A percentile compares a stretch with the other conserved stretches of the same genome.
Evolutionary conservation across 2,797 vertebrate genomes (phyloP).

Genomic region (Tangara arthus): DNA sequence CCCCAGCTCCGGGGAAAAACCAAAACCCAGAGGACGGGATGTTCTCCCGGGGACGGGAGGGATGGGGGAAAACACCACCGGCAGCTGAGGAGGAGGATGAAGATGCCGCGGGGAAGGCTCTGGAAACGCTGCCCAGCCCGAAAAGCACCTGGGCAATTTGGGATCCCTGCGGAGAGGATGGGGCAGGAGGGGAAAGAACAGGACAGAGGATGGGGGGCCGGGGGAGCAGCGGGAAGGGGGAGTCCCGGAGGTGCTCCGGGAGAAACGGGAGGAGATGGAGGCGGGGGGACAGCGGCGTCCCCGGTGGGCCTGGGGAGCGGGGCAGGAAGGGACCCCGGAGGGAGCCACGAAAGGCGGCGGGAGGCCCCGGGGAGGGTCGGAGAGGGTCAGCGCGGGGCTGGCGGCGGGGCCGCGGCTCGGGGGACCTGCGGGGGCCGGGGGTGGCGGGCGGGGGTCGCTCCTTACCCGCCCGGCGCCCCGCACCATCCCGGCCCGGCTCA

Average conservation of each 20-base stretch:
- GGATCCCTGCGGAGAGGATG: background rate
- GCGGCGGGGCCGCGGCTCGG: background rate
- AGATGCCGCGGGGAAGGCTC: background rate
- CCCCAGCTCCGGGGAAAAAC: background rate
- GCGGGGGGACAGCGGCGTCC: background rate
- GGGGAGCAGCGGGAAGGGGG: background rate
- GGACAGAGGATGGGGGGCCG: no score
- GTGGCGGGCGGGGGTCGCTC: background rate
- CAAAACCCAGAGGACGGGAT: no score
- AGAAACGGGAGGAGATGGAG: background rate
- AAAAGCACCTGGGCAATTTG: background rate
- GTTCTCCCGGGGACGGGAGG: background rate
- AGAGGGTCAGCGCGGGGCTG: background rate
- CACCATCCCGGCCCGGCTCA: conserved; percentile 66
- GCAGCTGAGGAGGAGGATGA: background rate
- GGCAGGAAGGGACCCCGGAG: background rate
- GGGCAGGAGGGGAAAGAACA: background rate
- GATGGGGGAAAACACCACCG: background rate
- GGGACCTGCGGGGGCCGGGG: background rate
- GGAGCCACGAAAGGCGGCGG: background rate
- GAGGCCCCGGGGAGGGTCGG: no score
- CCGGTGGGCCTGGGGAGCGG: background rate
- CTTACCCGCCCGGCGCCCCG: conserved; percentile 70
- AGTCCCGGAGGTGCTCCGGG: background rate
- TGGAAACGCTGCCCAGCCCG: background rate